phyloP scores from a whole-genome alignment of 1,140 invertebrate genomes.

The Papilio aristodemus region DNA sequence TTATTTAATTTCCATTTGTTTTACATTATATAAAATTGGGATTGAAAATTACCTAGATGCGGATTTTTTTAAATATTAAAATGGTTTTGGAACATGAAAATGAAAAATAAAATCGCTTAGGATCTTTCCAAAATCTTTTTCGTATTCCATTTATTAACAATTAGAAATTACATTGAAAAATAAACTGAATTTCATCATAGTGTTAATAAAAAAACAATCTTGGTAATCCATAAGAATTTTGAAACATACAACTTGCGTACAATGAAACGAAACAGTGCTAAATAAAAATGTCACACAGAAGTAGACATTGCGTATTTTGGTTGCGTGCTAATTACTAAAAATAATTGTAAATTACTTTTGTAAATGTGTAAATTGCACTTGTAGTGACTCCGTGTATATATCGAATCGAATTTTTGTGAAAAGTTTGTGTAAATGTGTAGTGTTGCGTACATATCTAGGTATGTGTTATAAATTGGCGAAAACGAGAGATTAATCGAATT shows the following conservation, averaged over 20 bases:
- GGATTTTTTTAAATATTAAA: too few relatives aligned
- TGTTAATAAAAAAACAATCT: conserved; percentile 3
- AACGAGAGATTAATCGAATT: conserved; percentile 32
- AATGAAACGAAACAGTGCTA: conserved; percentile 46
- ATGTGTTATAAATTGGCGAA: conserved; percentile 37
- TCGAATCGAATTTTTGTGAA: conserved; percentile 26
- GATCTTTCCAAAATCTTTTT: too few relatives aligned
- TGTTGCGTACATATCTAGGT: conserved; percentile 19
- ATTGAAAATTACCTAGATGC: too few relatives aligned
- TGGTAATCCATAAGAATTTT: neutral
- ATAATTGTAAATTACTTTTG: conserved; percentile 43
- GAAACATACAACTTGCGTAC: too few relatives aligned
- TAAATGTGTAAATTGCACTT: conserved; percentile 48
- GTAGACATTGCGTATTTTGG: conserved; percentile 55
- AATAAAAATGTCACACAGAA: conserved; percentile 59
- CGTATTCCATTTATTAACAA: too few relatives aligned
- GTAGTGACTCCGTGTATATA: conserved; percentile 37
- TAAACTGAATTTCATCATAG: neutral
- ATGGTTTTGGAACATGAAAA: too few relatives aligned
- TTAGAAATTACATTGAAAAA: neutral
- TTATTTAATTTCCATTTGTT: too few relatives aligned
- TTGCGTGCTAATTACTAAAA: conserved; percentile 47
- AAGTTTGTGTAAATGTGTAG: conserved; percentile 34
- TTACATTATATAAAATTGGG: too few relatives aligned
- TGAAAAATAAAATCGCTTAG: too few relatives aligned